phyloP scores from a whole-genome alignment of 2,113 vertebrate species.

The Lepisosteus oculatus region DNA sequence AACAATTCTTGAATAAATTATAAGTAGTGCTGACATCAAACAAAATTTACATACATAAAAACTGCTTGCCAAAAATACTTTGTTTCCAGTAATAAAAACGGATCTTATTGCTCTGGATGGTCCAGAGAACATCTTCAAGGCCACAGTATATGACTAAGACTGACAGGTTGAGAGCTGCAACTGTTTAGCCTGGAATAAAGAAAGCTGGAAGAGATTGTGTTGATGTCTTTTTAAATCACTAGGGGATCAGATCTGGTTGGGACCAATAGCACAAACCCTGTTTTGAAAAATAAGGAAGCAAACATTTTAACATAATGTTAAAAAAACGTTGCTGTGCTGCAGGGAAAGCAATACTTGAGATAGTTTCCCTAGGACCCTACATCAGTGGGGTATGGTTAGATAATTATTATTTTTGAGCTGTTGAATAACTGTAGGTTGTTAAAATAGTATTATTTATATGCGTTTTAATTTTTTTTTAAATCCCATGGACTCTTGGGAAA shows the following conservation, averaged over 20 bases:
- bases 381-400: too few species aligned
- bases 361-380: too few species aligned
- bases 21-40: slow-evolving; percentile 33
- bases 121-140: slow-evolving; percentile 29
- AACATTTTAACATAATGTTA: too few species aligned
- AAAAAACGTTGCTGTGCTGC: too few species aligned
- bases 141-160: slow-evolving; percentile 47
- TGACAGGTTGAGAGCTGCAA: slow-evolving; percentile 59
- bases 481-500: too few species aligned
- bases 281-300: too few species aligned
- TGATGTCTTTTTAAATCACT: slow-evolving; percentile 45
- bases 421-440: too few species aligned
- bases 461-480: too few species aligned
- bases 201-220: slow-evolving; percentile 46
- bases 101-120: slow-evolving; percentile 26
- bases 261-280: slow-evolving; percentile 8
- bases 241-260: slow-evolving; percentile 26
- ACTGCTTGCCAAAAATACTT: slow-evolving; percentile 18
- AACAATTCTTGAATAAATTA: slow-evolving; percentile 33
- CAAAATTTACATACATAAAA: slow-evolving; percentile 25
- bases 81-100: too few species aligned
- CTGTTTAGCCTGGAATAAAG: slow-evolving; percentile 53
- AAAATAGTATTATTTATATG: too few species aligned
- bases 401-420: too few species aligned
- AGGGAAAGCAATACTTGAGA: too few species aligned